Evolutionary conservation across 2,797 vertebrate species (phyloP).

Genomic region (Paramormyrops hopkinsi): DNA sequence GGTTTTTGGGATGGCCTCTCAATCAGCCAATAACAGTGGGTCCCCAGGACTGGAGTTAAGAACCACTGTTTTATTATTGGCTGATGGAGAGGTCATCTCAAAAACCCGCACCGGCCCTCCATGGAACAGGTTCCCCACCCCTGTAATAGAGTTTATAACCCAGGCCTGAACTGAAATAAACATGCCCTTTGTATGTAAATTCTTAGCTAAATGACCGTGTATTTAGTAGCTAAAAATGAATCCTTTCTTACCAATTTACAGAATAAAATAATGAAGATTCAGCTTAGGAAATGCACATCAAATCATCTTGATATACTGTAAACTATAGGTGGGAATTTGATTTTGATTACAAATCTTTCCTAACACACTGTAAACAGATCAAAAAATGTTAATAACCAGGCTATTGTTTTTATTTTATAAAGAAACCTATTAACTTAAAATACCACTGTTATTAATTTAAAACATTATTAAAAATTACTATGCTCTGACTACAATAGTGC

Average conservation of each 20-base stretch:
- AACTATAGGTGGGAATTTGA: conserved; percentile 2
- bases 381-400: conserved; percentile 28
- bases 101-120: no score
- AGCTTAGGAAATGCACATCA: conserved; percentile 33
- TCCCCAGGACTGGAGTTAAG: no score
- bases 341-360: neutral
- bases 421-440: conserved; percentile 30
- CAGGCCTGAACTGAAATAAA: neutral
- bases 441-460: conserved; percentile 39
- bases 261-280: conserved; percentile 37
- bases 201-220: neutral
- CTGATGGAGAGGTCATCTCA: no score
- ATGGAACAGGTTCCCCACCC: no score
- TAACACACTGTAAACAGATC: conserved; percentile 26
- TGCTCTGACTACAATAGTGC: conserved; percentile 35
- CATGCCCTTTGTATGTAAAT: neutral
- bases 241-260: conserved; percentile 16
- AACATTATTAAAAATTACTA: conserved; percentile 49
- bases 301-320: conserved; percentile 34
- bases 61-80: no score
- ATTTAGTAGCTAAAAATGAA: conserved; percentile 13
- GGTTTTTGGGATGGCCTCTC: no score
- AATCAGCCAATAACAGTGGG: no score
- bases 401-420: conserved; percentile 28
- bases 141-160: neutral